A percentile compares a stretch with the other conserved stretches of the same genome.
Evolutionary conservation across 2,888 invertebrate species (phyloP).

Genomic region (Spatulosminthurus flaviceps): DNA sequence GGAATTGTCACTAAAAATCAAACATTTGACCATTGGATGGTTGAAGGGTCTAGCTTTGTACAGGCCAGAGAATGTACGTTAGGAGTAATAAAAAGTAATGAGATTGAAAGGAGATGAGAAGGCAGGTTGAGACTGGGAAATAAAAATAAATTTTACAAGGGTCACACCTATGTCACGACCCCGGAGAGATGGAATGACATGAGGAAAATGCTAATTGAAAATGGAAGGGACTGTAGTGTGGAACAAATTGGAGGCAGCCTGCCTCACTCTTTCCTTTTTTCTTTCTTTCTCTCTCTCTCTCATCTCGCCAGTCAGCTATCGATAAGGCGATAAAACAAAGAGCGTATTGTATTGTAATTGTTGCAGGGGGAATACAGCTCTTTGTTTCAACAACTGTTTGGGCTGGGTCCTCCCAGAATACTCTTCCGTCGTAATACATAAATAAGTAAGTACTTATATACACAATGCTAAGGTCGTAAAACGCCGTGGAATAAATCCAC

Average conservation of each 20-base stretch:
- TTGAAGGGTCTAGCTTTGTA: no score
- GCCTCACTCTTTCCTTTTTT: not conserved
- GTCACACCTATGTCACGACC: constrained; percentile 18
- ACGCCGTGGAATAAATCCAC: no score
- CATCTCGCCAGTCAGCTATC: not conserved
- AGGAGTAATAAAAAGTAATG: no score
- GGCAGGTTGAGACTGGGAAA: not conserved
- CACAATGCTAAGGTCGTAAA: no score
- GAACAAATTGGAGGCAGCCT: constrained; percentile 18
- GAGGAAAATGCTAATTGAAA: constrained; percentile 18
- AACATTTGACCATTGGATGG: no score
- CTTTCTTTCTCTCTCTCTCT: not conserved
- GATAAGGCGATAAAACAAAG: constrained; percentile 10
- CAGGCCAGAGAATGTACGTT: no score
- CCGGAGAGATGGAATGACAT: not conserved
- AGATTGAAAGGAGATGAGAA: not conserved
- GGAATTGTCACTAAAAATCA: no score
- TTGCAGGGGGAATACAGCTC: not conserved
- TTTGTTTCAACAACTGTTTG: not conserved
- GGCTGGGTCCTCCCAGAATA: constrained; percentile 1
- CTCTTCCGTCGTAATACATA: no score
- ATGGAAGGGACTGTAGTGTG: not conserved
- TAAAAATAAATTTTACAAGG: constrained; percentile 9
- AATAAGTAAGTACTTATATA: no score
- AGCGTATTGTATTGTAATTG: constrained; percentile 4